Percentiles rank a stretch among this genome's conserved stretches.
These are phyloP conservation scores for Paragorgia papillata DNA, from an alignment of 92 coral and sea anemone species.

Conservation along the genomic window DNA sequence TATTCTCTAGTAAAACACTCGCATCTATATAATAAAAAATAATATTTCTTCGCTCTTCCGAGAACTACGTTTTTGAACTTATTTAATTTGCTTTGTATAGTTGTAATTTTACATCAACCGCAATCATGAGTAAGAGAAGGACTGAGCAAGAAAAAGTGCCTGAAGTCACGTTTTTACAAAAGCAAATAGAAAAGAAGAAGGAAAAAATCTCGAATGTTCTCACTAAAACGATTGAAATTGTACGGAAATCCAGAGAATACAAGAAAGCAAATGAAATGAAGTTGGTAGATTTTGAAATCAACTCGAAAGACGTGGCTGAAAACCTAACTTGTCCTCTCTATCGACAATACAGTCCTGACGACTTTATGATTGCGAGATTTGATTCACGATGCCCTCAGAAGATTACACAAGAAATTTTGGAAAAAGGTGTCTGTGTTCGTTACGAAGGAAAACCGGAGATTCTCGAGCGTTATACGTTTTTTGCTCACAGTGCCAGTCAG, in stretches of 20 bases:
- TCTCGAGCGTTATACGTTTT: slow-evolving; percentile 67
- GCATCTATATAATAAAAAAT: too few relatives aligned
- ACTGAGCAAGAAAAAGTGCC: background rate
- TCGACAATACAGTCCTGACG: slow-evolving; percentile 51
- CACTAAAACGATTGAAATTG: slow-evolving; percentile 19
- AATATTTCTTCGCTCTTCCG: too few relatives aligned
- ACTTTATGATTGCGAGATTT: slow-evolving; percentile 67
- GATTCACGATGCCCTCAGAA: slow-evolving; percentile 53
- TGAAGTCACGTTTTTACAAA: background rate
- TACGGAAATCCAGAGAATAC: background rate
- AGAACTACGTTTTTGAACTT: too few relatives aligned
- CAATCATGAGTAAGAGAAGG: background rate
- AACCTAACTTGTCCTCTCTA: slow-evolving; percentile 67
- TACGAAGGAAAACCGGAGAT: slow-evolving; percentile 32
- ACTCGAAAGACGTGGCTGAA: slow-evolving; percentile 34
- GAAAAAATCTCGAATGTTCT: background rate
- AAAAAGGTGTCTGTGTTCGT: slow-evolving; percentile 52
- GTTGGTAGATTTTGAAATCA: slow-evolving; percentile 57
- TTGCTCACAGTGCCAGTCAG: slow-evolving; percentile 85
- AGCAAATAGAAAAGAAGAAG: background rate
- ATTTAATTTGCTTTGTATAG: too few relatives aligned
- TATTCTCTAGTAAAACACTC: too few relatives aligned
- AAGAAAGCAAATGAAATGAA: background rate
- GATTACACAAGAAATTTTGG: slow-evolving; percentile 57
- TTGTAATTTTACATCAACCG: too few relatives aligned